Percentiles rank a stretch among this genome's conserved stretches.
Evolutionary conservation across 2,888 invertebrate genomes (phyloP).

Genomic region (Choreutis nemorana): DNA sequence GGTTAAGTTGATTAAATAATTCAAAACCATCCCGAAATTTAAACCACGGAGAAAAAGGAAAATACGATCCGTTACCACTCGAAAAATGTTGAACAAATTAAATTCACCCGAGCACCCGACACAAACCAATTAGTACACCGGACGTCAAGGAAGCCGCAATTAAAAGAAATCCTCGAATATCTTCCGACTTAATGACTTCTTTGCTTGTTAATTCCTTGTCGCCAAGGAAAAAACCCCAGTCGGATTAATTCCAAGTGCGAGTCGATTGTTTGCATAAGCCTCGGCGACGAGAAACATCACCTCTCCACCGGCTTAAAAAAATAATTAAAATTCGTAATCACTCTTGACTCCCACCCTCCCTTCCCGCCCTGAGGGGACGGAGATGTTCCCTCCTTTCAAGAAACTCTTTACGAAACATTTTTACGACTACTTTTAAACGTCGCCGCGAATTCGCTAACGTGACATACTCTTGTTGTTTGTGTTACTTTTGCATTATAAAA

Average conservation of each 20-base stretch:
- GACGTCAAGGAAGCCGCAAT: constrained; percentile 59
- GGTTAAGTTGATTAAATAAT: too few species aligned
- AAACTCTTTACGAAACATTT: constrained; percentile 3
- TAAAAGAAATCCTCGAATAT: constrained; percentile 62
- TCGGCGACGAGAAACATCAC: constrained; percentile 58
- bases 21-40: too few species aligned
- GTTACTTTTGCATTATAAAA: constrained; percentile 32
- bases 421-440: too few species aligned
- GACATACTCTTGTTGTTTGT: constrained; percentile 29
- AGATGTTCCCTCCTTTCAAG: constrained; percentile 29
- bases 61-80: too few species aligned
- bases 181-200: constrained; percentile 65
- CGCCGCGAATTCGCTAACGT: constrained; percentile 33
- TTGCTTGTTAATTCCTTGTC: constrained; percentile 67
- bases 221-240: constrained; percentile 56
- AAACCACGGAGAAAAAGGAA: too few species aligned
- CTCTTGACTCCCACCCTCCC: constrained; percentile 62
- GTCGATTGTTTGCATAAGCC: constrained; percentile 67
- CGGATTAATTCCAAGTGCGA: constrained; percentile 66
- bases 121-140: constrained; percentile 59
- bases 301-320: constrained; percentile 65
- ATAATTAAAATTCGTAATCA: constrained; percentile 68
- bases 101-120: constrained; percentile 45
- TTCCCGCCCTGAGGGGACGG: constrained; percentile 30
- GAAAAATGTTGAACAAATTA: too few species aligned